phyloP scores from a whole-genome alignment of 2,113 vertebrate genomes.

The Platichthys flesus region DNA sequence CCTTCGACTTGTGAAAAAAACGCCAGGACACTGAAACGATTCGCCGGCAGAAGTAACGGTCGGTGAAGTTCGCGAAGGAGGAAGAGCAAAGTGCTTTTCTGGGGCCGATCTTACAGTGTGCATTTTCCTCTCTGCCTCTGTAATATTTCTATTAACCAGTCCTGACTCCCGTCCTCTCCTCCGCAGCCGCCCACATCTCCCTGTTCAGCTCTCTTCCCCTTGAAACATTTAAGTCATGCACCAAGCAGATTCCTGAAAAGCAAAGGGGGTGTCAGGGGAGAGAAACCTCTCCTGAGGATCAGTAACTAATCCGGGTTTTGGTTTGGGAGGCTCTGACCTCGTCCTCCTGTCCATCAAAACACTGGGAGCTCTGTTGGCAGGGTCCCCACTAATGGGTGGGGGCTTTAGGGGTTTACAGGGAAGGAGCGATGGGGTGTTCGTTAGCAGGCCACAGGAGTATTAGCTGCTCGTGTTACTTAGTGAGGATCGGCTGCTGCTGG shows the following conservation, averaged over 20 bases:
- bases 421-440: slow-evolving; percentile 58
- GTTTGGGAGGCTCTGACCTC: slow-evolving; percentile 62
- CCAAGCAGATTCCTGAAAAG: slow-evolving; percentile 70
- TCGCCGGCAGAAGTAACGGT: background rate
- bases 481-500: slow-evolving; percentile 13
- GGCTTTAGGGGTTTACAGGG: slow-evolving; percentile 50
- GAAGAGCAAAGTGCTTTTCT: slow-evolving; percentile 4
- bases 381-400: slow-evolving; percentile 69
- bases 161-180: slow-evolving; percentile 14
- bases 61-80: slow-evolving; percentile 6
- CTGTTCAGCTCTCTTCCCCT: slow-evolving; percentile 31
- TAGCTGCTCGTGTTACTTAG: slow-evolving; percentile 45
- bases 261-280: slow-evolving; percentile 32
- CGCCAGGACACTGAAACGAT: background rate
- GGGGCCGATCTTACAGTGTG: slow-evolving; percentile 3
- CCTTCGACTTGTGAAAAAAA: background rate
- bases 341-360: slow-evolving; percentile 71
- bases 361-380: slow-evolving; percentile 54
- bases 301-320: slow-evolving; percentile 76
- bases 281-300: slow-evolving; percentile 74
- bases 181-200: slow-evolving; percentile 29
- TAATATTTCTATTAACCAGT: slow-evolving; percentile 47
- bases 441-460: slow-evolving; percentile 56
- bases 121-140: slow-evolving; percentile 12
- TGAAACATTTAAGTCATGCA: slow-evolving; percentile 55